Percentiles rank a stretch among this genome's conserved stretches.
Evolutionary conservation across 64 coral and sea anemone genomes (phyloP).

Genomic region (Montipora efflorescens): DNA sequence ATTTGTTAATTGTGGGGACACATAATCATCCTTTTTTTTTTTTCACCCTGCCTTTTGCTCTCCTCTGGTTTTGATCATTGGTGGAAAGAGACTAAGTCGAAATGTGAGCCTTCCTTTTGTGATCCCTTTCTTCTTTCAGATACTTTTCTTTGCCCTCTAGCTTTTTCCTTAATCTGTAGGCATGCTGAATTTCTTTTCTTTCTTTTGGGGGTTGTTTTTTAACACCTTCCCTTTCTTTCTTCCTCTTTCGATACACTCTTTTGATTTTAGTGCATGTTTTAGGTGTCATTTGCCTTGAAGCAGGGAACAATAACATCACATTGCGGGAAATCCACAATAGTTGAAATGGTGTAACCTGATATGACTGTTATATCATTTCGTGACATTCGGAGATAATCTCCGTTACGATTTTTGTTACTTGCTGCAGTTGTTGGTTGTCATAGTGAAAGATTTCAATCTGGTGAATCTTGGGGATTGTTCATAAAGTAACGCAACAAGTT

Average conservation of each 20-base stretch:
- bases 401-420: neutral
- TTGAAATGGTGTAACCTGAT: neutral
- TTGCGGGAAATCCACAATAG: too few relatives aligned
- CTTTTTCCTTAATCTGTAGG: neutral
- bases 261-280: neutral
- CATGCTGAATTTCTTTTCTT: neutral
- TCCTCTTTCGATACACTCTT: neutral
- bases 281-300: neutral
- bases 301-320: too few relatives aligned
- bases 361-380: neutral
- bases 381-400: neutral
- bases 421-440: neutral
- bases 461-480: neutral
- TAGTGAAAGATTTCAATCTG: neutral
- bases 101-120: neutral
- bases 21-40: neutral
- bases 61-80: neutral
- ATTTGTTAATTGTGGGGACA: neutral
- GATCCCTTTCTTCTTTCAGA: neutral
- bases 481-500: neutral
- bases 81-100: neutral
- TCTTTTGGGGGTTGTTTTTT: neutral
- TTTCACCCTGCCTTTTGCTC: neutral
- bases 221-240: neutral
- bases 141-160: neutral